phyloP scores from a whole-genome alignment of 2,113 vertebrate species.

The Carettochelys insculpta region DNA sequence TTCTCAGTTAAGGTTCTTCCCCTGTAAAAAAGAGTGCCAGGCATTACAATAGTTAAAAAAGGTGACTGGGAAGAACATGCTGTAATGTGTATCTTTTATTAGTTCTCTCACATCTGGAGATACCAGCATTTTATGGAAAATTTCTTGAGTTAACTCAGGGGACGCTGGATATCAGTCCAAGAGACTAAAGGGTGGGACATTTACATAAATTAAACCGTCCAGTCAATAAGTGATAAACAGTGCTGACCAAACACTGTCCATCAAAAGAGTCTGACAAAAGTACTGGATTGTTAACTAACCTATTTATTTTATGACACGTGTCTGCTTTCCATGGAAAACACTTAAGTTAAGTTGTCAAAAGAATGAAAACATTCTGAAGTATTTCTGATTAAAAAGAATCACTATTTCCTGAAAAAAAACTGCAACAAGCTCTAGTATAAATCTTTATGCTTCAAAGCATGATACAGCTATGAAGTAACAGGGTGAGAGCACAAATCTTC shows the following conservation, averaged over 20 bases:
- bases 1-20: not conserved
- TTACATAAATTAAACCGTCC: not conserved
- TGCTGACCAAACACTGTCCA: not conserved
- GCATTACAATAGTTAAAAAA: not conserved
- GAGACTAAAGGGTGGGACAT: not conserved
- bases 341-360: too few relatives aligned
- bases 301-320: not conserved
- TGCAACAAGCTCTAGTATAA: not conserved
- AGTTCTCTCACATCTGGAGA: too few relatives aligned
- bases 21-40: not conserved
- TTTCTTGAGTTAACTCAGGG: not conserved
- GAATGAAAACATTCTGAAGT: not conserved
- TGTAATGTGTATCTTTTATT: too few relatives aligned
- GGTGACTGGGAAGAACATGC: rapidly evolving
- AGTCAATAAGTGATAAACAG: rapidly evolving
- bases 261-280: not conserved
- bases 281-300: not conserved
- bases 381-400: not conserved
- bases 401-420: not conserved
- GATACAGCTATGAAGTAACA: not conserved
- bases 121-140: not conserved
- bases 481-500: not conserved
- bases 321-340: not conserved
- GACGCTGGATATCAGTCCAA: not conserved
- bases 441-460: not conserved